Evolutionary conservation across 2,888 invertebrate genomes (phyloP).

Genomic region (Erebia palarica): DNA sequence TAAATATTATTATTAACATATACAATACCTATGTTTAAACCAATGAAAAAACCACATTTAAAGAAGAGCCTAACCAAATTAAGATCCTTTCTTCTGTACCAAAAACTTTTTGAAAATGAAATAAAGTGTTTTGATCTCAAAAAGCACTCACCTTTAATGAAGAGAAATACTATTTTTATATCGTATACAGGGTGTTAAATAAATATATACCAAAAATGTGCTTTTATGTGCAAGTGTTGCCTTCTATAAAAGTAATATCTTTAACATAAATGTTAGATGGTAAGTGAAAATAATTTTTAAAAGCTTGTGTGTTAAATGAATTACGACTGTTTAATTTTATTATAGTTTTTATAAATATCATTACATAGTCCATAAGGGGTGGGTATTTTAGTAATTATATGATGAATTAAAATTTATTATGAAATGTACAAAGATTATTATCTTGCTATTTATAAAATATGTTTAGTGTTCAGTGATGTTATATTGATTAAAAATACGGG

Average conservation of each 20-base stretch:
- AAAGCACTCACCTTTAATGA: constrained; percentile 58
- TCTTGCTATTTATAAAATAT: constrained; percentile 34
- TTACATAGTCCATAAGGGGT: constrained; percentile 43
- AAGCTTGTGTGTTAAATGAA: constrained; percentile 48
- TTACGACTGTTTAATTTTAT: constrained; percentile 61
- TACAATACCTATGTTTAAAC: background rate
- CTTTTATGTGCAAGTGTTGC: constrained; percentile 78
- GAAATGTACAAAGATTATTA: constrained; percentile 55
- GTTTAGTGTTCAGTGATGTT: constrained; percentile 25
- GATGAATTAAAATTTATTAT: constrained; percentile 45
- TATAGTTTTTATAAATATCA: constrained; percentile 48
- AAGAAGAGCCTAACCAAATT: constrained; percentile 11
- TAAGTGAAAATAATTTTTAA: constrained; percentile 28
- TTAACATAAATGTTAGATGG: constrained; percentile 36
- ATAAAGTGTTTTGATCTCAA: constrained; percentile 69
- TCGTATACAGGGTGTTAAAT: constrained; percentile 78
- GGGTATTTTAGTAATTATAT: constrained; percentile 43
- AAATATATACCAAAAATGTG: constrained; percentile 78
- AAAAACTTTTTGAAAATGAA: constrained; percentile 27
- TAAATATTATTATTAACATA: background rate
- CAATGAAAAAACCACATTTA: background rate
- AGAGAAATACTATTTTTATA: constrained; percentile 73
- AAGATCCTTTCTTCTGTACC: constrained; percentile 22
- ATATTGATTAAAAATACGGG: constrained; percentile 25
- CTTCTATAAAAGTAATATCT: constrained; percentile 57